Percentiles rank a stretch among this genome's conserved stretches.
phyloP scores from a whole-genome alignment of 2,797 vertebrate species.

The Pseudopleuronectes americanus region DNA sequence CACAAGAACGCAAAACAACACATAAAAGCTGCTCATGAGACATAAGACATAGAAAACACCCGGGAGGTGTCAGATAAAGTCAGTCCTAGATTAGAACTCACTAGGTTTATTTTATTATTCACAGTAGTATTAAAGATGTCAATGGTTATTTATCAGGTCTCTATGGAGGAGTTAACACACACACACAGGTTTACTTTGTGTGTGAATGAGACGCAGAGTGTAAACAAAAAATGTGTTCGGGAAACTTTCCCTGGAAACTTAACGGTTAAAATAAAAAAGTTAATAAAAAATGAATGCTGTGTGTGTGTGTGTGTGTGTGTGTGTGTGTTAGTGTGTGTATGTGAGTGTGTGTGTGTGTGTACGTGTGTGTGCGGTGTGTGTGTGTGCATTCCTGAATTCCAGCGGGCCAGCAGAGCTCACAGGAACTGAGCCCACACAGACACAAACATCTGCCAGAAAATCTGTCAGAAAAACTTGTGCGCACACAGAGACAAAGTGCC shows the following conservation, averaged over 20 bases:
- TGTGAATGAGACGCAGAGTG: constrained; percentile 12
- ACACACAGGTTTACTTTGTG: constrained; percentile 1
- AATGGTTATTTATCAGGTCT: not conserved
- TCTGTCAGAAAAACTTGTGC: not conserved
- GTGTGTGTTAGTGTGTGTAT: constrained; percentile 16
- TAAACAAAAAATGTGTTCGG: constrained; percentile 43
- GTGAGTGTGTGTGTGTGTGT: constrained; percentile 8
- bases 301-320: constrained; percentile 7
- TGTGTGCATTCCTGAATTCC: constrained; percentile 63
- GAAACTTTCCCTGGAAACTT: constrained; percentile 34
- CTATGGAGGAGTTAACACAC: not conserved
- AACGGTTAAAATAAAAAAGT: constrained; percentile 42
- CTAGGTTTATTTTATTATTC: not conserved
- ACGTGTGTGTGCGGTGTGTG: constrained; percentile 16
- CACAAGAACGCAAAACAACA: not conserved
- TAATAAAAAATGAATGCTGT: constrained; percentile 57
- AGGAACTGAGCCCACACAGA: constrained; percentile 72
- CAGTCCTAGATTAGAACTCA: not conserved
- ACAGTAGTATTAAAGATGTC: not conserved
- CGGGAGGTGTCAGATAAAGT: not conserved
- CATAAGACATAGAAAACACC: not conserved
- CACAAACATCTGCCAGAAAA: constrained; percentile 66
- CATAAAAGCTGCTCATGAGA: not conserved
- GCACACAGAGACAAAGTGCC: constrained; percentile 44
- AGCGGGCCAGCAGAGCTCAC: constrained; percentile 65